Percentiles rank a stretch among this genome's conserved stretches.
These are phyloP conservation scores for Holothuria glaberrima DNA, from an alignment of 35 echinoderm and acorn worm genomes.

Conservation along the genomic window DNA sequence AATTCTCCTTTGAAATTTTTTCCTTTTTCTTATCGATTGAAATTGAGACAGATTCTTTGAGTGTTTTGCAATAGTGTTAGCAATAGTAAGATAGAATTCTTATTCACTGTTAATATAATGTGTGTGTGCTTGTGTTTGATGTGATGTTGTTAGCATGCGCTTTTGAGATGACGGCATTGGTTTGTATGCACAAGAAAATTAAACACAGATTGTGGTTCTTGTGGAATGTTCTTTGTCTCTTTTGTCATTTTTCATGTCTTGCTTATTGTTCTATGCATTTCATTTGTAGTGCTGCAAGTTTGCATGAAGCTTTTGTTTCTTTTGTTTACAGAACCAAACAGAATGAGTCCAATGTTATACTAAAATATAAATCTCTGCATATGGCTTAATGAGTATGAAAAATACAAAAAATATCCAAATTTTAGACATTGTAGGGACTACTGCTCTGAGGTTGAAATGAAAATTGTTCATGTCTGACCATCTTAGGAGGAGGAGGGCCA, in stretches of 20 bases:
- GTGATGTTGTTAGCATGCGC: conserved; percentile 44
- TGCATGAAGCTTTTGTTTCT: no score
- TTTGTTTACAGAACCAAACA: no score
- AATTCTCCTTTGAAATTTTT: conserved; percentile 13
- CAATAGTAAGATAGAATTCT: conserved; percentile 40
- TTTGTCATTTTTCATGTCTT: not conserved
- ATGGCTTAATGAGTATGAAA: no score
- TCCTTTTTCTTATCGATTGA: not conserved
- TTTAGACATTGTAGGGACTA: no score
- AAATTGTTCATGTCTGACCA: no score
- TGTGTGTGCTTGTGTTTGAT: conserved; percentile 53
- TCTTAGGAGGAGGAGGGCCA: no score
- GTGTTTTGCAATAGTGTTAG: conserved; percentile 49
- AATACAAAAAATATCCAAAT: no score
- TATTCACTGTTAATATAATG: conserved; percentile 40
- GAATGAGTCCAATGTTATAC: no score
- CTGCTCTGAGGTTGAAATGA: no score
- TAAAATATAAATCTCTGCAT: no score
- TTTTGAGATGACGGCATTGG: conserved; percentile 10
- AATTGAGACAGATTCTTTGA: conserved; percentile 8
- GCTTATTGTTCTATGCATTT: not conserved
- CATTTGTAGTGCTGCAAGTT: no score
- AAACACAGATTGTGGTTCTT: not conserved
- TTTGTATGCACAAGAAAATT: not conserved
- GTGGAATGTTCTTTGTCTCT: not conserved